Conservation (phyloP, 2,888 invertebrate species). For the Meteorus colon region DNA sequence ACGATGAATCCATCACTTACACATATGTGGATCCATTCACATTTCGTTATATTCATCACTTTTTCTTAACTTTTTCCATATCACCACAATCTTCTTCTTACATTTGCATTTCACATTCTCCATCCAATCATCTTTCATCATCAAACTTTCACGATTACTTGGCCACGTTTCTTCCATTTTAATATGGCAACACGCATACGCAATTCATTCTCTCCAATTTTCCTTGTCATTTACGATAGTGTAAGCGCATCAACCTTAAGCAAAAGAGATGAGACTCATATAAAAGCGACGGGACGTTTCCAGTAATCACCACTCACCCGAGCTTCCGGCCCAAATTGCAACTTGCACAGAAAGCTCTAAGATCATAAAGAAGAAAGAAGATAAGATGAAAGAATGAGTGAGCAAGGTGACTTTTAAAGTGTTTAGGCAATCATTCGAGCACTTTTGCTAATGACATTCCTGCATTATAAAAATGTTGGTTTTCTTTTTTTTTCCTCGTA, state of each 20-base stretch:
- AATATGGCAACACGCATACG: slow-evolving; percentile 25
- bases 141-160: not conserved
- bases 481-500: not conserved
- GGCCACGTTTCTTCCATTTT: not conserved
- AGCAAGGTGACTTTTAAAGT: slow-evolving; percentile 14
- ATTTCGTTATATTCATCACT: not conserved
- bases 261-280: slow-evolving; percentile 37
- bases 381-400: not conserved
- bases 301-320: slow-evolving; percentile 37
- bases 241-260: slow-evolving; percentile 8
- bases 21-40: not conserved
- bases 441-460: slow-evolving; percentile 20
- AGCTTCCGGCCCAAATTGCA: slow-evolving; percentile 40
- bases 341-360: slow-evolving; percentile 27
- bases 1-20: slow-evolving; percentile 42
- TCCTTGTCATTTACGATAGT: slow-evolving; percentile 34
- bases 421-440: slow-evolving; percentile 21
- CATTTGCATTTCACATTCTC: not conserved
- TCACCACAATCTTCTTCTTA: not conserved
- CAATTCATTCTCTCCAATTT: slow-evolving; percentile 13
- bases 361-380: slow-evolving; percentile 16
- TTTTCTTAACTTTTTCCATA: not conserved
- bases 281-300: slow-evolving; percentile 39
- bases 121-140: not conserved
- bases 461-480: not conserved